Evolutionary conservation across 2,888 invertebrate species (phyloP), one percentile per base, ranked within the genome.

Genomic region (Conchocele bisecta): DNA sequence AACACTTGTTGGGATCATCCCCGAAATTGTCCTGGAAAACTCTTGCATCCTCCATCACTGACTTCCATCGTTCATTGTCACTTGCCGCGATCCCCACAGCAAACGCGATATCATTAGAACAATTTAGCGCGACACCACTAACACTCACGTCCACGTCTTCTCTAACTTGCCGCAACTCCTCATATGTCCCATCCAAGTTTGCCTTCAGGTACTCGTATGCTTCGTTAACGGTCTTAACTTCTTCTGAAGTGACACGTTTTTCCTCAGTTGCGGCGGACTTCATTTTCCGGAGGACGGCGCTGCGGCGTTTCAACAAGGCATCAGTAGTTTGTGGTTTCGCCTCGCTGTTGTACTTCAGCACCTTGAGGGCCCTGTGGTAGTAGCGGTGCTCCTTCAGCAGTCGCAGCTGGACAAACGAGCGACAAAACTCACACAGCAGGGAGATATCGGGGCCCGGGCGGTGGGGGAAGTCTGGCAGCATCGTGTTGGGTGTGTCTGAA

Each of bases 21-120:
- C 89, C 89, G 79, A 88, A 89, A 51, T 72, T 83, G 64, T 90
- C 89, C 53, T 90, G 89, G 54, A 86, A 90, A 6, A 88, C 84
- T 22, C 83, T 70, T 0, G 86, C 82, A 71, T 90, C 90, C 59
- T 90, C 90, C 90, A 90, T 90, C 20, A 79, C 65, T 15, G 79
- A 84, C 61, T 89, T 90, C 88, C 89, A 90, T 33, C 81, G 68
- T 11, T 82, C 79, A 65, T 90, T 90, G 29, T 76, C 74, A 64
- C 78, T 77, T 11, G 83, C 79, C 42, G 88, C 88, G 33, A 88
- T 83, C 2, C 88, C 88, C 11, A 88, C 71, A 41, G 87, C 86
- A 48, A 81, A 64, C 1, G 77, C 81, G 72, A 87, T 87, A 0
- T 75, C 63, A 11, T 84, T 81, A 48, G 84, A 85, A 56, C 88